These are phyloP conservation scores for Caenorhabditis afra DNA, from an alignment of 2,888 invertebrate species.

Conservation along the genomic window DNA sequence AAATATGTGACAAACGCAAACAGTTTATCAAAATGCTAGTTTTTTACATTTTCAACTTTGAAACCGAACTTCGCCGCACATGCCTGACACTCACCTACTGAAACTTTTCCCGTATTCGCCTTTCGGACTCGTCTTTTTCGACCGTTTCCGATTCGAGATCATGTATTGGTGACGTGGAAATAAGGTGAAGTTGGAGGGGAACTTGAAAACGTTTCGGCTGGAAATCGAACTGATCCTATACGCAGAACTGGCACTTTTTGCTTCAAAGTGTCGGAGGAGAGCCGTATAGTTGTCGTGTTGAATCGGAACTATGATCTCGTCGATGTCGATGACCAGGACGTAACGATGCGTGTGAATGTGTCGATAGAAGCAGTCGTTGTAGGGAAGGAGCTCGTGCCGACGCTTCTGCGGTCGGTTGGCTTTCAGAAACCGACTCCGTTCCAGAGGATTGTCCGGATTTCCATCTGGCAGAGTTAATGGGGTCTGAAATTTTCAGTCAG, in stretches of 20 bases:
- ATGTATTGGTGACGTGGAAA: conserved; percentile 51
- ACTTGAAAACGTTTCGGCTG: conserved; percentile 92
- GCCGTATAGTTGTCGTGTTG: conserved; percentile 85
- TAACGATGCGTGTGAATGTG: conserved; percentile 90
- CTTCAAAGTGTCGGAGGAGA: conserved; percentile 24
- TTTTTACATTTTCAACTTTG: too few species aligned
- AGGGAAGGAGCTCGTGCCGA: conserved; percentile 94
- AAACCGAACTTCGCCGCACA: too few species aligned
- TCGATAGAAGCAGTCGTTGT: conserved; percentile 93
- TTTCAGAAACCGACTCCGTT: conserved; percentile 85
- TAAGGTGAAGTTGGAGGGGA: conserved; percentile 81
- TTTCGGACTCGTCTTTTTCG: conserved; percentile 84
- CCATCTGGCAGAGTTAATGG: conserved; percentile 89
- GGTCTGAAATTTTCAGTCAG: conserved; percentile 59
- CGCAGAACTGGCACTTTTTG: not conserved
- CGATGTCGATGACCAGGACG: conserved; percentile 90
- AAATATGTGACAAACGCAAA: too few species aligned
- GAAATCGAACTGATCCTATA: conserved; percentile 68
- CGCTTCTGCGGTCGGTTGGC: conserved; percentile 94
- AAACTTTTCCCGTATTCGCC: conserved; percentile 87
- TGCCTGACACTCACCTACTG: conserved; percentile 82
- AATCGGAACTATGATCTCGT: conserved; percentile 94
- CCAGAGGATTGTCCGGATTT: conserved; percentile 89
- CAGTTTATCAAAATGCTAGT: too few species aligned
- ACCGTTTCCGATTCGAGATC: conserved; percentile 82